These are phyloP conservation scores for Leuciscus waleckii DNA, from an alignment of 2,797 vertebrate genomes.

Conservation along the genomic window DNA sequence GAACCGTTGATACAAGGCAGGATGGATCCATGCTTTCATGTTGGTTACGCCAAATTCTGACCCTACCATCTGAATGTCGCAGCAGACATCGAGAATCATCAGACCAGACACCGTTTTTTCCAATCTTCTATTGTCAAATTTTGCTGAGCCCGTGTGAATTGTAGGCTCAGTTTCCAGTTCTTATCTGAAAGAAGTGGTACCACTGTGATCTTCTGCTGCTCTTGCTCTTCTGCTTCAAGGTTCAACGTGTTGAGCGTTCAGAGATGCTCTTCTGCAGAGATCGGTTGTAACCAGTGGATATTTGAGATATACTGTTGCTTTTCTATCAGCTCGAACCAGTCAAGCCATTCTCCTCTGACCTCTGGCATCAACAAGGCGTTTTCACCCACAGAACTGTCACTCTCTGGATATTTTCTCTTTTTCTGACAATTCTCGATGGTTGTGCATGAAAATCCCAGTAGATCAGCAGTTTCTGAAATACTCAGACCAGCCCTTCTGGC, in stretches of 20 bases:
- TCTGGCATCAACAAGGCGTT: conserved; percentile 51
- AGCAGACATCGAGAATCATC: not conserved
- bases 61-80: not conserved
- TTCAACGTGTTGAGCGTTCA: too few relatives aligned
- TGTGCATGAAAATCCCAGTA: not conserved
- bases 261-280: too few relatives aligned
- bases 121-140: too few relatives aligned
- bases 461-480: not conserved
- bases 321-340: not conserved
- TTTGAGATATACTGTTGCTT: not conserved
- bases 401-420: conserved; percentile 29
- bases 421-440: not conserved
- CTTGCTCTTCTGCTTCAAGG: too few relatives aligned
- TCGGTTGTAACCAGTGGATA: too few relatives aligned
- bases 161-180: too few relatives aligned
- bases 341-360: conserved; percentile 44
- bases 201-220: too few relatives aligned
- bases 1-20: too few relatives aligned
- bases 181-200: too few relatives aligned
- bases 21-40: not conserved
- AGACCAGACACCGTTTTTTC: too few relatives aligned
- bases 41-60: not conserved
- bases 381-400: conserved; percentile 15
- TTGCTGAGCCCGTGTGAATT: too few relatives aligned
- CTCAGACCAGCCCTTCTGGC: not conserved